A percentile compares a stretch with the other conserved stretches of the same genome.
Evolutionary conservation across 2,797 vertebrate species (phyloP).

Genomic region (Picus viridis): DNA sequence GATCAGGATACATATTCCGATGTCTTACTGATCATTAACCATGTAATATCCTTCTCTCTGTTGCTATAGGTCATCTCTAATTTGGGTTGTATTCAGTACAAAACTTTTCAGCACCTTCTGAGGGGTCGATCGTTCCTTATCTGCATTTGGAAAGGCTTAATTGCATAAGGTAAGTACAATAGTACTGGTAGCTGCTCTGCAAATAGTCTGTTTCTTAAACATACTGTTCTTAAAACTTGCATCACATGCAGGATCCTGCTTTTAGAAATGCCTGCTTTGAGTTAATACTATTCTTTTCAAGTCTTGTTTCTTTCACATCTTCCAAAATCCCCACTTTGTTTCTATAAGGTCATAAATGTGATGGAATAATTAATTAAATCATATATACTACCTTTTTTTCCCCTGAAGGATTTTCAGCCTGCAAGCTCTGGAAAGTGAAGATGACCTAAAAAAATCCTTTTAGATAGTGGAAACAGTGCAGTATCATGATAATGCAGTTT

Average conservation of each 20-base stretch:
- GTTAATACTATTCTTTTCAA: not conserved
- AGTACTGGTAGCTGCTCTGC: not conserved
- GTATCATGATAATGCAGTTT: not conserved
- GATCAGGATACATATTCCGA: not conserved
- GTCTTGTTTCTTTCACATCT: not conserved
- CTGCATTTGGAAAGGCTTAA: not conserved
- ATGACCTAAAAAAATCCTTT: not conserved
- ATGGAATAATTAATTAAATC: not conserved
- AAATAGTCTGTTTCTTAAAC: not conserved
- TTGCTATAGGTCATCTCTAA: not conserved
- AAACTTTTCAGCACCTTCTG: not conserved
- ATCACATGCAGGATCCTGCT: not conserved
- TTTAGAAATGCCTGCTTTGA: not conserved
- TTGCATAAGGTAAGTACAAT: not conserved
- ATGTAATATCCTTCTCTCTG: not conserved
- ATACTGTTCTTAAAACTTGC: not conserved
- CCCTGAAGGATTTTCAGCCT: not conserved
- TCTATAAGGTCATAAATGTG: not conserved
- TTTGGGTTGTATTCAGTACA: not conserved
- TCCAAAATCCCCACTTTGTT: not conserved
- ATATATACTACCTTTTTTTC: not conserved
- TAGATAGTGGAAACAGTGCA: not conserved
- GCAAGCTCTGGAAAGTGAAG: not conserved
- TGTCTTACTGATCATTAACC: not conserved
- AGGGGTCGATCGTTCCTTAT: not conserved